A percentile compares a stretch with the other conserved stretches of the same genome.
These are phyloP conservation scores for Fringilla coelebs DNA, from an alignment of 2,797 vertebrate species.

Conservation along the genomic window DNA sequence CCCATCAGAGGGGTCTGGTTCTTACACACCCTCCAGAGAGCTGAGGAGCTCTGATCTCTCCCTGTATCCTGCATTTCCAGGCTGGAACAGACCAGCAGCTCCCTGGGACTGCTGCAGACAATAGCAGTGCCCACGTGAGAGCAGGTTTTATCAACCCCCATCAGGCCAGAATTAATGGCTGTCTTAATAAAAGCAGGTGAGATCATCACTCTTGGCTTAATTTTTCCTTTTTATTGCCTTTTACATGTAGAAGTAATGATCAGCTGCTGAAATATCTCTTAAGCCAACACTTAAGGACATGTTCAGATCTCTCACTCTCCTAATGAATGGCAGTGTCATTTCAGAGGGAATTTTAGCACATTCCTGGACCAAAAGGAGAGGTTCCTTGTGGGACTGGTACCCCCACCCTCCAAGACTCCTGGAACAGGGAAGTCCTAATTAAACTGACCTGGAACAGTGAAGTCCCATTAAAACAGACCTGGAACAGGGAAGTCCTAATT, in stretches of 20 bases:
- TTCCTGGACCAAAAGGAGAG: not conserved
- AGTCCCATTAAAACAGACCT: too few relatives aligned
- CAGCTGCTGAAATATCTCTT: slow-evolving; percentile 38
- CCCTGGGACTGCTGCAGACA: not conserved
- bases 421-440: not conserved
- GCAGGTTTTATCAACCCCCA: not conserved
- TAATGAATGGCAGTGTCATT: slow-evolving; percentile 16
- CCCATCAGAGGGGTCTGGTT: not conserved
- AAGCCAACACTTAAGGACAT: slow-evolving; percentile 3
- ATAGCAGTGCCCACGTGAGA: not conserved
- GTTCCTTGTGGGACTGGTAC: not conserved
- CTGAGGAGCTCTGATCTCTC: not conserved
- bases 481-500: too few relatives aligned
- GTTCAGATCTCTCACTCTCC: not conserved
- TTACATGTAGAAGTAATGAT: slow-evolving; percentile 36
- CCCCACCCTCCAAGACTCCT: not conserved
- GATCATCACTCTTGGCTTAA: slow-evolving; percentile 52
- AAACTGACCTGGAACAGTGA: too few relatives aligned
- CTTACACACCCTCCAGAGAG: fast-evolving
- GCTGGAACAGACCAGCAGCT: not conserved
- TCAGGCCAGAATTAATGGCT: slow-evolving; percentile 12
- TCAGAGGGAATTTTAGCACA: not conserved
- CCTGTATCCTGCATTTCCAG: not conserved
- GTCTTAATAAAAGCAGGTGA: slow-evolving; percentile 28
- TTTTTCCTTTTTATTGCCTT: slow-evolving; percentile 48